Evolutionary conservation across 2,113 vertebrate genomes (phyloP), one percentile per base, ranked within the genome.

Genomic region (Clarias macrocephalus): DNA sequence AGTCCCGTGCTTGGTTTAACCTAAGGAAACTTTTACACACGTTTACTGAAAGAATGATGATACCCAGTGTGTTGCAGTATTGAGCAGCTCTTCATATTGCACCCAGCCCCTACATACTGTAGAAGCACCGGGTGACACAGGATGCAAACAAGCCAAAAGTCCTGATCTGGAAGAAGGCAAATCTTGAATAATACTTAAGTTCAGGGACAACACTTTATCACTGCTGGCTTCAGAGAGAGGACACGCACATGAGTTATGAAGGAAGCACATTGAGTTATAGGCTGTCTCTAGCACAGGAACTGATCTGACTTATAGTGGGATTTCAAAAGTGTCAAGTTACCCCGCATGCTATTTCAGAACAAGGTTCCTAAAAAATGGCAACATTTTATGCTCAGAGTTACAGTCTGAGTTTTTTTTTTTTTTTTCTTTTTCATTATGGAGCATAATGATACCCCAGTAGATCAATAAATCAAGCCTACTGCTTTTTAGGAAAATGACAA

Each of bases 351-450:
- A 23, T 57, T 81, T 48, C 48, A 62, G 66, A 66, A 72, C 72
- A 75, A 75, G 75, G 52, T 82, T 57, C 42, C 4, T 21, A 33
- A 77, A 82, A 23, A 87, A 81, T 16, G 19, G 65, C 54, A 23
- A 59, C 65, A 85, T n/a, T 66, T 76, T 18, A 84, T 48, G 48
- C 48, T 25, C n/a, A 33, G 65, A 89, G 81, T 87, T 87, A 89
- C n/a, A 54, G 30, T 48, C 16, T 2, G 12, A 13, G 73, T 48
- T 59, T 48, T 48, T 48, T 48, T 48, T 48, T 48, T 48, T 48
- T 7, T 42, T 42, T 6, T 48, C 0, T 7, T 12, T 85, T 87
- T 42, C 62, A 73, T 15, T 30, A 57, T 23, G 16, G 56, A n/a
- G 75, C 56, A 52, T 13, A 68, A 84, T 75, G 48, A 83, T 84